Percentiles rank a stretch among this genome's conserved stretches.
Conservation (phyloP, 1,140 invertebrate species). For the Periplaneta americana region DNA sequence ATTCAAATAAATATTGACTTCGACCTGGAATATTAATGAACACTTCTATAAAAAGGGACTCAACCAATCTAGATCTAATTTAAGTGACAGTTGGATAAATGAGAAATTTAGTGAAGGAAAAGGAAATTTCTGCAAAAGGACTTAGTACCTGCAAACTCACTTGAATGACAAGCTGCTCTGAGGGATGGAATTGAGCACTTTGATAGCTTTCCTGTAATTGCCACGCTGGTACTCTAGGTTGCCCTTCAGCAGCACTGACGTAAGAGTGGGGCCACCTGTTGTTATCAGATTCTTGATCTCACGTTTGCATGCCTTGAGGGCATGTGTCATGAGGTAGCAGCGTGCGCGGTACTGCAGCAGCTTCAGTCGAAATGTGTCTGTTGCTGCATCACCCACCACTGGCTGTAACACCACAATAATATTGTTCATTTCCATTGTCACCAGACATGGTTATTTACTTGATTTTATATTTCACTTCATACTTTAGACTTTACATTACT, state of each 20-base stretch:
- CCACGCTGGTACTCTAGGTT: conserved; percentile 65
- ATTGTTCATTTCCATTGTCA: background rate
- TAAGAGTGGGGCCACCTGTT: conserved; percentile 36
- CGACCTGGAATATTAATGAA: too few relatives aligned
- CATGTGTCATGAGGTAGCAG: conserved; percentile 48
- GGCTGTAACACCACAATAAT: background rate
- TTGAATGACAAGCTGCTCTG: conserved; percentile 41
- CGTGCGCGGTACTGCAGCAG: conserved; percentile 50
- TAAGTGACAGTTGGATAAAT: too few relatives aligned
- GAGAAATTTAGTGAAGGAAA: too few relatives aligned
- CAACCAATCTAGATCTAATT: too few relatives aligned
- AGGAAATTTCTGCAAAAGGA: too few relatives aligned
- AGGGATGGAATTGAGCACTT: conserved; percentile 54
- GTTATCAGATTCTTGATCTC: conserved; percentile 30
- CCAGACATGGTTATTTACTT: background rate
- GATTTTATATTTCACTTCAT: background rate
- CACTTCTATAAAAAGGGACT: too few relatives aligned
- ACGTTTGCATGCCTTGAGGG: conserved; percentile 37
- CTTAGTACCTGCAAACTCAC: conserved; percentile 32
- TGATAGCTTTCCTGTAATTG: conserved; percentile 60
- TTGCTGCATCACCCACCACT: conserved; percentile 31
- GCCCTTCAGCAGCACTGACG: conserved; percentile 58
- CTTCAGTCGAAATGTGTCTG: conserved; percentile 49
- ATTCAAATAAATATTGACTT: too few relatives aligned
- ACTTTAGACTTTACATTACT: too few relatives aligned